phyloP scores from a whole-genome alignment of 2,797 vertebrate genomes.

The Malurus leucopterus region DNA sequence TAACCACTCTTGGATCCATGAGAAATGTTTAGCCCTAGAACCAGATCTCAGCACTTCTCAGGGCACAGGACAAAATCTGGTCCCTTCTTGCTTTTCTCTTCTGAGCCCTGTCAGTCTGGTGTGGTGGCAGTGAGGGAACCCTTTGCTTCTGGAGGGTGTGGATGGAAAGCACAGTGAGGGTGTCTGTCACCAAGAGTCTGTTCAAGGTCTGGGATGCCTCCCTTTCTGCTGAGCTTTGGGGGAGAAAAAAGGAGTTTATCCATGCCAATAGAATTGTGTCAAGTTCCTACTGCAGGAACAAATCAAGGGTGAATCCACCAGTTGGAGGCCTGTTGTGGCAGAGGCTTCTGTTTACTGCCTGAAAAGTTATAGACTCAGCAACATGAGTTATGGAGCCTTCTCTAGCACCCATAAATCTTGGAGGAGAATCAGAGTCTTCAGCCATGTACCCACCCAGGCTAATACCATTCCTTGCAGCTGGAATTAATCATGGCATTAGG shows the following conservation, averaged over 20 bases:
- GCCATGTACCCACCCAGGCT: constrained; percentile 33
- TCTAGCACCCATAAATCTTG: constrained; percentile 21
- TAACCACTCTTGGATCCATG: background rate
- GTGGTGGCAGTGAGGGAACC: background rate
- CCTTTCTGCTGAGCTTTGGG: background rate
- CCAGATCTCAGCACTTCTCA: background rate
- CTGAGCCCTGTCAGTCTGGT: background rate
- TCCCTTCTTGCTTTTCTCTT: background rate
- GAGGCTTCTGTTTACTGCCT: constrained; percentile 7
- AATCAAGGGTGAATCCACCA: background rate
- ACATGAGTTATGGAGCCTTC: constrained; percentile 10
- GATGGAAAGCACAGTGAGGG: background rate
- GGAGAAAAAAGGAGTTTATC: background rate
- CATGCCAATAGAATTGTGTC: background rate
- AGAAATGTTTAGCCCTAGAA: background rate
- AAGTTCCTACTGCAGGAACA: background rate
- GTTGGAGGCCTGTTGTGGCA: background rate
- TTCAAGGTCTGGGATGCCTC: background rate
- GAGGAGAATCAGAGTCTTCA: constrained; percentile 34
- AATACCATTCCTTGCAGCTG: constrained; percentile 56
- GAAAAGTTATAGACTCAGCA: background rate
- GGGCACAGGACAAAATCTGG: background rate
- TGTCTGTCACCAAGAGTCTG: background rate
- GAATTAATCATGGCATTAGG: constrained; percentile 65
- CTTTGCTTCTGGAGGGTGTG: background rate